Conservation (phyloP, 2,797 vertebrate species). For the Chelonia mydas region DNA sequence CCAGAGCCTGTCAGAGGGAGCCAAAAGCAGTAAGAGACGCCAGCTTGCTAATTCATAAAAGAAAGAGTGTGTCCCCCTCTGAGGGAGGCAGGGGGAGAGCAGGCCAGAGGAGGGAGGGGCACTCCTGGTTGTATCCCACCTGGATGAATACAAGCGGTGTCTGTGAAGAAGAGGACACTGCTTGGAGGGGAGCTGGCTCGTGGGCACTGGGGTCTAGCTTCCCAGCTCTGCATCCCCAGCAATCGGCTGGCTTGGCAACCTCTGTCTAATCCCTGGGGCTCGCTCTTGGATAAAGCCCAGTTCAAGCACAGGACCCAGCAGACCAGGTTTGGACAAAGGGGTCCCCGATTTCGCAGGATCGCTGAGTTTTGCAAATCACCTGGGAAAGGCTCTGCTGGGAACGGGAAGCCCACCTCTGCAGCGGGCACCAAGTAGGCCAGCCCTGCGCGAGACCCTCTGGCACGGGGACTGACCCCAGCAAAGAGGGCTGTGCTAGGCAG, state of each 20-base stretch:
- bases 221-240: neutral
- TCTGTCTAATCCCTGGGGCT: neutral
- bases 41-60: neutral
- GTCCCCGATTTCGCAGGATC: no score
- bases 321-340: neutral
- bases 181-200: neutral
- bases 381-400: neutral
- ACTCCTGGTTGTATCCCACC: neutral
- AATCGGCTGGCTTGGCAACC: neutral
- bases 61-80: neutral
- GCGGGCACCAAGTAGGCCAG: no score
- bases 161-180: neutral
- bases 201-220: neutral
- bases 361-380: neutral
- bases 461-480: neutral
- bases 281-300: no score
- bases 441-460: no score
- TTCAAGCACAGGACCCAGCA: neutral
- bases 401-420: neutral
- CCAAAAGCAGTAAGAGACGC: neutral
- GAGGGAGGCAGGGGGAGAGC: neutral
- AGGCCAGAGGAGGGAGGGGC: neutral
- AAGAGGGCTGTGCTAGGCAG: no score
- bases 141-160: neutral
- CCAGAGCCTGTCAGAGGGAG: neutral